Evolutionary conservation across 1,140 invertebrate genomes (phyloP).

Genomic region (Caenorhabditis inopinata): DNA sequence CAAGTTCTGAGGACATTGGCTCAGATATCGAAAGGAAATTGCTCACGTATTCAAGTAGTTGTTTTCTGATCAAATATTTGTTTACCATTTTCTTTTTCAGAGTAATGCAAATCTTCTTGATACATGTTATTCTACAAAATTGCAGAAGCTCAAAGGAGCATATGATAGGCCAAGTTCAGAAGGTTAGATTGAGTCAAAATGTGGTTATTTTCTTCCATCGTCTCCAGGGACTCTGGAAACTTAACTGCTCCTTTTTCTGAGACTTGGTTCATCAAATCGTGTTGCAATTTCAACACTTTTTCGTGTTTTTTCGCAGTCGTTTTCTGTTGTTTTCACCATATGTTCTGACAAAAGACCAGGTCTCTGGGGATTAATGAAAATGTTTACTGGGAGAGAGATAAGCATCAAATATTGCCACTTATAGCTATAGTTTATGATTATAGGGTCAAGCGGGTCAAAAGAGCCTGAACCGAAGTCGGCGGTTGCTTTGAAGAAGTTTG

Average conservation of each 20-base stretch:
- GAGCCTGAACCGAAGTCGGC: background rate
- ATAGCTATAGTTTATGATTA: background rate
- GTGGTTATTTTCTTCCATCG: background rate
- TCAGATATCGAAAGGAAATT: background rate
- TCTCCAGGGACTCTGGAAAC: background rate
- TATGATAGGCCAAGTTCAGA: background rate
- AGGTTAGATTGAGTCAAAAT: background rate
- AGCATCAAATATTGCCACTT: background rate
- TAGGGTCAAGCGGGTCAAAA: background rate
- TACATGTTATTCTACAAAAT: background rate
- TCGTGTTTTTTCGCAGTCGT: too few species aligned
- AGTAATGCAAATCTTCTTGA: background rate
- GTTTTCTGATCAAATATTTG: too few species aligned
- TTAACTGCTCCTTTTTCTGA: background rate
- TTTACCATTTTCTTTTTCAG: background rate
- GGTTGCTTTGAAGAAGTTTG: conserved; percentile 29
- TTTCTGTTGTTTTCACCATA: background rate
- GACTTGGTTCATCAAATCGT: conserved; percentile 22
- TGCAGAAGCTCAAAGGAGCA: background rate
- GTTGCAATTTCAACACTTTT: conserved; percentile 27
- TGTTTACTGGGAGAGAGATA: background rate
- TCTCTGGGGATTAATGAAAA: background rate
- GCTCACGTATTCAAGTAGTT: background rate
- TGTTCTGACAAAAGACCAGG: background rate
- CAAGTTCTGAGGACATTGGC: background rate